A percentile compares a stretch with the other conserved stretches of the same genome.
Conservation (phyloP, 2,888 invertebrate species). For the Sesamia inferens region DNA sequence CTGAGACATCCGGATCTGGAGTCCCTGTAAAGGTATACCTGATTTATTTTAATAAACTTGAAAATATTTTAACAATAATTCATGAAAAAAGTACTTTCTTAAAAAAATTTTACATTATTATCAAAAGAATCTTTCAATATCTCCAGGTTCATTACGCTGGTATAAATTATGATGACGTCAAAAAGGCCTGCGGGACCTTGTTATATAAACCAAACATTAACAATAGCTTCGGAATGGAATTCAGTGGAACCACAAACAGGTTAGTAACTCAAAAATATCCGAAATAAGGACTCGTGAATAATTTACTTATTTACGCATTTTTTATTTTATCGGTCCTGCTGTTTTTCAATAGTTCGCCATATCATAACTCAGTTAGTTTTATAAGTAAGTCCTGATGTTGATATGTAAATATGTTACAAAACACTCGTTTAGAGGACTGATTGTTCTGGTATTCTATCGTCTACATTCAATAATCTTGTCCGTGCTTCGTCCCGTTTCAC, state of each 20-base stretch:
- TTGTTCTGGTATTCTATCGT: too few species aligned
- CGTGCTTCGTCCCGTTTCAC: too few species aligned
- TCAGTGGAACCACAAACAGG: conserved; percentile 76
- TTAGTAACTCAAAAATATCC: conserved; percentile 33
- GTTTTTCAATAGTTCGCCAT: neutral
- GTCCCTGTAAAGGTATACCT: conserved; percentile 70
- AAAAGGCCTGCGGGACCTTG: conserved; percentile 64
- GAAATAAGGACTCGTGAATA: too few species aligned
- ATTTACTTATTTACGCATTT: neutral
- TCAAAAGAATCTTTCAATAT: neutral
- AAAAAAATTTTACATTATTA: neutral
- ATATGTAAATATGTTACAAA: neutral
- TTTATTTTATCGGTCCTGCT: neutral
- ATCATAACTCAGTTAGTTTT: neutral
- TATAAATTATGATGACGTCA: conserved; percentile 67
- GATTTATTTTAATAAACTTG: neutral
- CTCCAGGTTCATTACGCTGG: conserved; percentile 74
- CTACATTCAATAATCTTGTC: too few species aligned
- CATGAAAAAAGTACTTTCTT: neutral
- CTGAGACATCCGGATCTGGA: conserved; percentile 50
- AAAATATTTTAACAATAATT: neutral
- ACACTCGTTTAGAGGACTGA: too few species aligned
- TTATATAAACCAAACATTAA: conserved; percentile 31
- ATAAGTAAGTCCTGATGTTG: neutral
- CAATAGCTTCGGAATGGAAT: conserved; percentile 73